Base-by-base conservation (phyloP, 2,888 invertebrate species). In the Heliconius hortense region DNA sequence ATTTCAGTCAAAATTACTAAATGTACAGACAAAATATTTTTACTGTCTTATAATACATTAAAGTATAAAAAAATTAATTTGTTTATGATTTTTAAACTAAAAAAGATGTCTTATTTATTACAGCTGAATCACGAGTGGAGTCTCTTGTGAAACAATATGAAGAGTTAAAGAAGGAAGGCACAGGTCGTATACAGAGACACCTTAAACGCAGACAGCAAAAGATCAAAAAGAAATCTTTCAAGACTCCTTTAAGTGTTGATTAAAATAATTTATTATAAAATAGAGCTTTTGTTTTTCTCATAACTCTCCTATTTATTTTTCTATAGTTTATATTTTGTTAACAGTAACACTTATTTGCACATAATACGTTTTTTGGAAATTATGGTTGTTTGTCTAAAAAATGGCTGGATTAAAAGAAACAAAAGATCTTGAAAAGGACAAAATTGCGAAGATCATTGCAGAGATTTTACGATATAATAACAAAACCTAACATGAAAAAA, bases 121-220 rank as follows among this genome's bases (percentile, higher is more conserved):
- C 90, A 98, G 98, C 97, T 87, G 97, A 98, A 84, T 95, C 95
- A 82, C 96, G 96, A 76, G 95, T 97, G 3, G 94, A 96, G 79
- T 95, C 96, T 48, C 89, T 98, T 66, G 96, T 98, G 1, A 95
- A 96, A 56, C 96, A 98, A 86, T 98, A 96, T 85, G 97, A 97
- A 79, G 96, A 96, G 70, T 87, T 98, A 68, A 98, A 98, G 88
- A 90, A 89, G 67, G 95, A 96, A 82, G 95, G 96, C 72, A 92
- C 95, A 0, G 97, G 97, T 15, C 96, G 96, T 83, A 88, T 98
- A 2, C 96, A 96, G 80, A 96, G 97, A 80, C 98, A 98, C 85
- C 95, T 98, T 80, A 96, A 96, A 82, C 96, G 97, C 79, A 95
- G 97, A 75, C 95, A 97, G 28, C 98, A 97, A 86, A 98, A 97